A percentile compares a stretch with the other conserved stretches of the same genome.
phyloP scores from a whole-genome alignment of 2,113 vertebrate species.

The Neogobius melanostomus region DNA sequence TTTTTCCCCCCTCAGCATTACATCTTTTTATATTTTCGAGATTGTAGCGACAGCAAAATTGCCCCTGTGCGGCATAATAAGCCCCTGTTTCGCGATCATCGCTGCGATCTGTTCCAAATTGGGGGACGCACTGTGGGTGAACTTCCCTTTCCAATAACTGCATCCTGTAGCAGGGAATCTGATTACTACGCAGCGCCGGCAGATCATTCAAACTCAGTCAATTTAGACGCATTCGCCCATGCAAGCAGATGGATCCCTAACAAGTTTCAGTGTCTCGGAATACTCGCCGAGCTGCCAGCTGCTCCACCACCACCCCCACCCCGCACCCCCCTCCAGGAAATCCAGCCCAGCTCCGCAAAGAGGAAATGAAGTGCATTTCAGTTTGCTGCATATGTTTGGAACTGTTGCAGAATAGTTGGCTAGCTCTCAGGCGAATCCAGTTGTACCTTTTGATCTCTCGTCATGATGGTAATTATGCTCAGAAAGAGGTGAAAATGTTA shows the following conservation, averaged over 20 bases:
- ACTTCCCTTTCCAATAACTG: neutral
- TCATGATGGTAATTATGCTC: neutral
- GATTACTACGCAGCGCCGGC: constrained; percentile 1
- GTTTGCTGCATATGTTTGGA: constrained; percentile 19
- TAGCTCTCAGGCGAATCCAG: neutral
- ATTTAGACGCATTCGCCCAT: constrained; percentile 12
- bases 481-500: neutral
- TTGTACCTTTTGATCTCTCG: neutral
- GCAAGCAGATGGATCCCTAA: constrained; percentile 50
- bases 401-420: neutral
- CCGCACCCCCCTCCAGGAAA: constrained; percentile 38
- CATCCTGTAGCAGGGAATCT: constrained; percentile 10
- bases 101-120: neutral
- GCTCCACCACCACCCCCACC: neutral
- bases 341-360: constrained; percentile 37
- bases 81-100: neutral
- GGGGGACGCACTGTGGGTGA: constrained; percentile 2
- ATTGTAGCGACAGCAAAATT: neutral
- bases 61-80: neutral
- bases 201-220: constrained; percentile 16
- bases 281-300: constrained; percentile 35
- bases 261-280: constrained; percentile 22
- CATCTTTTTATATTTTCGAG: neutral
- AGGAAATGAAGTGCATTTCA: constrained; percentile 49
- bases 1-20: neutral